Evolutionary conservation across 2,797 vertebrate genomes (phyloP), one percentile per base, ranked within the genome.

Genomic region (Smutsia temminckii): DNA sequence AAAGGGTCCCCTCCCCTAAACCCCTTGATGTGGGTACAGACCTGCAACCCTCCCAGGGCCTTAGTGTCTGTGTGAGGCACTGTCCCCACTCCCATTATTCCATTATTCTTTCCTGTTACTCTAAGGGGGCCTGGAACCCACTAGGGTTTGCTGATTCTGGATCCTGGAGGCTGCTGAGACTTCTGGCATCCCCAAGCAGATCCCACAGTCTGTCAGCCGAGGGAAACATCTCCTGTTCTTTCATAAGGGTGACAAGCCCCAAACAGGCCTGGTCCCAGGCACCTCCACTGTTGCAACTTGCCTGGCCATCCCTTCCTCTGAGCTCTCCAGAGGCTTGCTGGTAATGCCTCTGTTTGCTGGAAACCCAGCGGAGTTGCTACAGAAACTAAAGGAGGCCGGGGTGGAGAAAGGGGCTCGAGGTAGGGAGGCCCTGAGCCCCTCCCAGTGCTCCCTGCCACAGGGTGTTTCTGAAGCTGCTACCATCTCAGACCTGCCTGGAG

Each of bases 11-110:
- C n/a, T 85, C 85, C 23, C 29, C 12, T 7, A 5, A 72, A 75
- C 69, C 85, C 95, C 95, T 90, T 95, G 89, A 84, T 92, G 80
- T 92, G 46, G 51, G 37, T 29, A 7, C 4, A 59, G 71, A 59
- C 21, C 34, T 0, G 55, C 57, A 80, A 46, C 51, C 61, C 49
- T 55, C 79, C 59, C 8, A 16, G 37, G 16, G 37, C 29, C 25
- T 25, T 18, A 72, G 53, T 51, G 51, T 92, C 75, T 84, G 13
- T 14, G 3, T 18, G 29, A 77, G 59, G 5, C 5, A n/a, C 17
- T 40, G 12, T 42, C 11, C 37, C 46, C 34, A 6, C 29, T 9
- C 25, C 27, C 63, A 77, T 7, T n/a, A 49, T 49, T 53, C 20
- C 17, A 25, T 55, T 21, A 63, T 51, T 93, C 69, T 83, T 40